Base-by-base conservation (phyloP, 2,113 vertebrate species). In the Uropsilus gracilis region DNA sequence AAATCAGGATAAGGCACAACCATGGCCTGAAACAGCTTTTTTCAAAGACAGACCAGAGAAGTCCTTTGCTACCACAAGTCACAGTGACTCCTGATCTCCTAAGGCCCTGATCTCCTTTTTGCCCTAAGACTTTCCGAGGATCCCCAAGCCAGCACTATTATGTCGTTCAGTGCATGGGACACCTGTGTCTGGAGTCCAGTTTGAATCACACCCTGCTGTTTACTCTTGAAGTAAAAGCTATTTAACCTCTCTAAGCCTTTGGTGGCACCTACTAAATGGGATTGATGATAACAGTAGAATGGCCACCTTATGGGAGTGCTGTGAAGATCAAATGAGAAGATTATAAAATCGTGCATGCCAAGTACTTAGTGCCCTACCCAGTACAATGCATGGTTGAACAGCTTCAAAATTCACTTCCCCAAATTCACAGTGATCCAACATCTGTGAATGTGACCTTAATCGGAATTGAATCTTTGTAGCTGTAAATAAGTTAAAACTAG, bases 381-480 rank as follows among this genome's bases (percentile, higher is more conserved):
- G 76, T n/a, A 44, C 1, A 32, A 24, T 10, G 0, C 39, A 34
- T 39, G 32, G 32, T 18, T 81, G 53, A 48, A 71, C 55, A 26
- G 50, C 63, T 64, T 53, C 8, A 64, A 64, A 30, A 64, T 11
- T 13, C 28, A 32, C 55, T 11, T 66, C 50, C 22, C 66, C 18
- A 73, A 75, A 93, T 71, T 66, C 66, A 72, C 14, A 26, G 55
- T 53, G 50, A 91, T 34, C 34, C 68, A 89, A 72, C 48, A 73
- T 63, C 87, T 64, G 26, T 86, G 75, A 57, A 24, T 37, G 14
- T 76, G 90, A 73, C 63, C 46, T 73, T 86, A 55, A 28, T 86
- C 88, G 73, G 87, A 89, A 89, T 46, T 73, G 64, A 39, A 42
- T 91, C 90, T 96, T 91, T 86, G 71, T 12, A 83, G 88, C 78